Evolutionary conservation across 2,888 invertebrate species (phyloP).

Genomic region (Drosophila birchii): DNA sequence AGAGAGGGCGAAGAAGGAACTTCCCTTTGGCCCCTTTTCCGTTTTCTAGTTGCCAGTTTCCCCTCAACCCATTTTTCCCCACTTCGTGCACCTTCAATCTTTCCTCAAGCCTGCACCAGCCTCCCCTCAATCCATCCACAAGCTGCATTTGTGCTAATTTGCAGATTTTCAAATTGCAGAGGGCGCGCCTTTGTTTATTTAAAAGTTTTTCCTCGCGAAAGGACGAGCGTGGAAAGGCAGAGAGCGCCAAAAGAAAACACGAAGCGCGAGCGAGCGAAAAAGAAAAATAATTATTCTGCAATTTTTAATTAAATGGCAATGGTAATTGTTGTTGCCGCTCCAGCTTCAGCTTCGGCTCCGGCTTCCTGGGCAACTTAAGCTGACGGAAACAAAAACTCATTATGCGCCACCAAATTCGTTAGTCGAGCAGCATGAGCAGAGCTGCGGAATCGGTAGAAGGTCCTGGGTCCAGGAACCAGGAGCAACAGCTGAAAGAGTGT

Average conservation of each 20-base stretch:
- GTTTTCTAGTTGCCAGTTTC: constrained; percentile 10
- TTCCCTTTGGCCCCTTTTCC: constrained; percentile 27
- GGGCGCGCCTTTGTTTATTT: constrained; percentile 66
- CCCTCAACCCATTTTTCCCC: constrained; percentile 3
- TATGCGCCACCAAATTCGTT: constrained; percentile 75
- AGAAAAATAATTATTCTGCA: constrained; percentile 80
- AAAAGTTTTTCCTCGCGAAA: constrained; percentile 50
- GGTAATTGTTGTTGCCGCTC: constrained; percentile 60
- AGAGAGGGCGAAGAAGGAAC: not conserved
- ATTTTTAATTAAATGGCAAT: constrained; percentile 80
- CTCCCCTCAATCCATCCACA: constrained; percentile 36
- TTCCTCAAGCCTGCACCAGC: constrained; percentile 10
- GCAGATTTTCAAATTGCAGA: constrained; percentile 72
- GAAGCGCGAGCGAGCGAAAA: constrained; percentile 54
- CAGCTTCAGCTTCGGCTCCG: constrained; percentile 35
- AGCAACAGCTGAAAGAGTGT: constrained; percentile 50
- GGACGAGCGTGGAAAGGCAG: constrained; percentile 32
- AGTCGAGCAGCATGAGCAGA: constrained; percentile 31
- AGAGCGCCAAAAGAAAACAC: constrained; percentile 31
- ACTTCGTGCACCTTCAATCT: constrained; percentile 20
- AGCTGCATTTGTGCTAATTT: constrained; percentile 72
- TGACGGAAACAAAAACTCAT: constrained; percentile 79
- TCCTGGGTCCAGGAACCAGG: constrained; percentile 11
- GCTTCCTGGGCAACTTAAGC: constrained; percentile 67
- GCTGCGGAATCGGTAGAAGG: constrained; percentile 5